A percentile compares a stretch with the other conserved stretches of the same genome.
Conservation (phyloP, 2,797 vertebrate species). For the Hephaestus fuliginosus region DNA sequence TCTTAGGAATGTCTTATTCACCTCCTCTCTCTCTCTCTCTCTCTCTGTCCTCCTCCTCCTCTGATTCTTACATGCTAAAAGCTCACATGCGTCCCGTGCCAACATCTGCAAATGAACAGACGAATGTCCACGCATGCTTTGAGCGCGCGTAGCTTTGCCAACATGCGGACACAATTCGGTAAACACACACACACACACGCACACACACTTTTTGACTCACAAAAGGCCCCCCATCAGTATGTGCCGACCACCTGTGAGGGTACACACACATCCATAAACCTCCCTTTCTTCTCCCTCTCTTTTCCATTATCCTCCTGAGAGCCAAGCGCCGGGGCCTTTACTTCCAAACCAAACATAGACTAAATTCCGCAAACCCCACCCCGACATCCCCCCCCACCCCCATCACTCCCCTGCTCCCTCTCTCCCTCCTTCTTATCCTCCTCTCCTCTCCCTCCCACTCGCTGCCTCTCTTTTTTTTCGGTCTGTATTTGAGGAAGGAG, state of each 20-base stretch:
- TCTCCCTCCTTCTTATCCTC: conserved; percentile 31
- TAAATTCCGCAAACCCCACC: conserved; percentile 82
- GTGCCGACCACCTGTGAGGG: conserved; percentile 75
- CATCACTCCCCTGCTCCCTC: conserved; percentile 12
- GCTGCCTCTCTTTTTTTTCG: conserved; percentile 28
- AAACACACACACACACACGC: conserved; percentile 3
- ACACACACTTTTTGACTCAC: conserved; percentile 33
- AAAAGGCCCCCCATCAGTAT: conserved; percentile 53
- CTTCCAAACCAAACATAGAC: conserved; percentile 88
- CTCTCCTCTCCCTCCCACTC: conserved; percentile 32
- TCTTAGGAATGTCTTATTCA: conserved; percentile 82
- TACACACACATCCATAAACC: conserved; percentile 72
- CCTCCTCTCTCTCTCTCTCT: conserved; percentile 60
- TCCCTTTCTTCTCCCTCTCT: conserved; percentile 74
- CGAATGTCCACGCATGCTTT: conserved; percentile 43
- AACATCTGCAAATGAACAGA: conserved; percentile 69
- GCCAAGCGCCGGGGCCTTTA: conserved; percentile 73
- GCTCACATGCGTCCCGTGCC: conserved; percentile 48
- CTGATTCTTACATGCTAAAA: conserved; percentile 54
- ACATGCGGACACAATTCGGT: conserved; percentile 20
- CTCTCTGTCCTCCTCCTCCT: conserved; percentile 28
- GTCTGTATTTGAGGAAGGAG: conserved; percentile 55
- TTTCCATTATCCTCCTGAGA: conserved; percentile 82
- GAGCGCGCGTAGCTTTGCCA: conserved; percentile 35
- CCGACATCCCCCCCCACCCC: conserved; percentile 30